Percentiles rank a stretch among this genome's conserved stretches.
Conservation (phyloP, 2,113 vertebrate genomes). For the Apodemus sylvaticus region DNA sequence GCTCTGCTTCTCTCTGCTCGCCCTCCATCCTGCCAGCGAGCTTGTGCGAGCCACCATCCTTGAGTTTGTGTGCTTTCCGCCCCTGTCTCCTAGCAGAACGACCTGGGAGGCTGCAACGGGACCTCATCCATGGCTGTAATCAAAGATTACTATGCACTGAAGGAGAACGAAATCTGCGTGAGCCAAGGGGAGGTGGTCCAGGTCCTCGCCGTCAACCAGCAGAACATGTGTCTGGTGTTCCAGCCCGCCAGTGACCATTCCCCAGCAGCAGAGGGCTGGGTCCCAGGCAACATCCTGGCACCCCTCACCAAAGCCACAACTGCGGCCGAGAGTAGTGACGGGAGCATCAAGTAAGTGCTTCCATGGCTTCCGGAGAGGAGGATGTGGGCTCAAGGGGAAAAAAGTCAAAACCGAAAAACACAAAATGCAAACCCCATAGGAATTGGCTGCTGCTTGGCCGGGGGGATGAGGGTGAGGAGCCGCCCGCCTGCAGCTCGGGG, state of each 20-base stretch:
- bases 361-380: conserved; percentile 86
- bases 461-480: conserved; percentile 85
- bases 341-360: conserved; percentile 99
- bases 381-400: conserved; percentile 86
- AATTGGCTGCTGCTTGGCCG: conserved; percentile 82
- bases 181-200: conserved; percentile 96
- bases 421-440: conserved; percentile 78
- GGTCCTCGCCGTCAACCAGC: conserved; percentile 97
- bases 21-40: not conserved
- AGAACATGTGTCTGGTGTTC: conserved; percentile 98
- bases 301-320: conserved; percentile 89
- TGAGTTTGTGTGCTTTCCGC: not conserved
- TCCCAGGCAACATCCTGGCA: conserved; percentile 94
- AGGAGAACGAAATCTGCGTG: conserved; percentile 98
- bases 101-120: conserved; percentile 92
- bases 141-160: conserved; percentile 98
- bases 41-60: not conserved
- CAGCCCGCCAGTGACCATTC: conserved; percentile 94
- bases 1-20: not conserved
- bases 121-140: conserved; percentile 94
- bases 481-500: conserved; percentile 66
- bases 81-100: conserved; percentile 83
- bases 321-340: conserved; percentile 92
- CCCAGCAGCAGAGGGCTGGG: conserved; percentile 98
- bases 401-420: conserved; percentile 59